Percentiles rank a stretch among this genome's conserved stretches.
These are phyloP conservation scores for Drosophila baimaii DNA, from an alignment of 1,140 invertebrate species.

Conservation along the genomic window DNA sequence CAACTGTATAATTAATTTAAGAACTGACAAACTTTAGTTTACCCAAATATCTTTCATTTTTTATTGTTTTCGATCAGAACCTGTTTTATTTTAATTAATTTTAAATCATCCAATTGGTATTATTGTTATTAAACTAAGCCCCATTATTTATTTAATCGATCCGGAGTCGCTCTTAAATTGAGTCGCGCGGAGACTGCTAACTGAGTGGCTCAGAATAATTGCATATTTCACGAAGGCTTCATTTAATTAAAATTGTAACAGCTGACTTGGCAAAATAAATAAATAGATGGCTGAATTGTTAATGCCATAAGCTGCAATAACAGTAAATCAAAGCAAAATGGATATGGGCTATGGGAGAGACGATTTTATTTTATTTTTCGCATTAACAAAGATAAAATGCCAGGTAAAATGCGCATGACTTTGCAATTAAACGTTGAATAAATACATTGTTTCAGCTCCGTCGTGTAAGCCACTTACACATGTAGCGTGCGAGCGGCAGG, in stretches of 20 bases:
- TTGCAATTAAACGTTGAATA: constrained; percentile 41
- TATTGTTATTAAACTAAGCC: neutral
- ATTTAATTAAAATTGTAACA: constrained; percentile 35
- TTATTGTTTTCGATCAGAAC: neutral
- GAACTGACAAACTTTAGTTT: neutral
- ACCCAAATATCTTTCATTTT: neutral
- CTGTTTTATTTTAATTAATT: neutral
- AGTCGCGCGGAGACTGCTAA: neutral
- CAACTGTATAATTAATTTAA: no score
- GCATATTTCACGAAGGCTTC: constrained; percentile 3
- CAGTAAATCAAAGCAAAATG: constrained; percentile 58
- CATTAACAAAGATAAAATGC: constrained; percentile 10
- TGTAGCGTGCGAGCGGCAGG: constrained; percentile 11
- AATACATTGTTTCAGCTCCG: constrained; percentile 31
- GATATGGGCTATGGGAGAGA: constrained; percentile 11
- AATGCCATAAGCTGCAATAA: constrained; percentile 45
- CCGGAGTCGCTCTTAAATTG: neutral
- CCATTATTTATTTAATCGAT: neutral
- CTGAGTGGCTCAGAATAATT: neutral
- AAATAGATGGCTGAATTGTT: constrained; percentile 51
- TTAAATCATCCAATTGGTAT: neutral
- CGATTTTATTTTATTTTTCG: constrained; percentile 19
- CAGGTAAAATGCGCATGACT: constrained; percentile 41
- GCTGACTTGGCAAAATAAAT: constrained; percentile 37
- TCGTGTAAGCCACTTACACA: constrained; percentile 33